Conservation (phyloP, 2,888 invertebrate genomes). For the Galeopsomyia nigrocyanea region DNA sequence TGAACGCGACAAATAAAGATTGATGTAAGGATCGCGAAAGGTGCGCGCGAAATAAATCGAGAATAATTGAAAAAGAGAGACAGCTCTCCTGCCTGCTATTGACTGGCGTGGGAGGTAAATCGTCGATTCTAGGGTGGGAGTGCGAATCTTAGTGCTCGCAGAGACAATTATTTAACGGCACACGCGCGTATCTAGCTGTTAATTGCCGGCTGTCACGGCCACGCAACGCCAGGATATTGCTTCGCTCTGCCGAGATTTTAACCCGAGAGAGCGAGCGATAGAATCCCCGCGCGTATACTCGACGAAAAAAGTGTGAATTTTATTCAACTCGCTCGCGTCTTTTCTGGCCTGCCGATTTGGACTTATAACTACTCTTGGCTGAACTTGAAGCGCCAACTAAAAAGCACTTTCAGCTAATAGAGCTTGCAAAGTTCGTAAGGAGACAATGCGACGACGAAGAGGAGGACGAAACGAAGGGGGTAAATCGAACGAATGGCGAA, state of each 20-base stretch:
- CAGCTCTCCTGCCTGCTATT: slow-evolving; percentile 59
- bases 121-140: slow-evolving; percentile 4
- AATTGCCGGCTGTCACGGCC: slow-evolving; percentile 68
- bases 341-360: neutral
- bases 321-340: neutral
- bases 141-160: slow-evolving; percentile 59
- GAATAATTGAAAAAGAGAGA: slow-evolving; percentile 62
- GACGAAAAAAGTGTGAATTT: neutral
- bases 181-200: slow-evolving; percentile 57
- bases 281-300: neutral
- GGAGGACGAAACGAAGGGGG: slow-evolving; percentile 37
- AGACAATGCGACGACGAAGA: no score
- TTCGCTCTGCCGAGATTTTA: slow-evolving; percentile 1
- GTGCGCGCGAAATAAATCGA: slow-evolving; percentile 51
- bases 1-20: slow-evolving; percentile 32
- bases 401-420: no score
- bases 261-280: slow-evolving; percentile 1
- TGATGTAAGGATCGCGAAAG: slow-evolving; percentile 39
- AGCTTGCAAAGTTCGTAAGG: no score
- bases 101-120: slow-evolving; percentile 57
- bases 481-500: slow-evolving; percentile 49
- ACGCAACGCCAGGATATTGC: slow-evolving; percentile 53
- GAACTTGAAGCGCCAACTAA: no score
- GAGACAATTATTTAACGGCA: slow-evolving; percentile 66
- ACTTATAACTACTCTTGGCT: no score